Percentiles rank a stretch among this genome's conserved stretches.
These are phyloP conservation scores for Drosophila pectinifera DNA, from an alignment of 1,140 invertebrate genomes.

Conservation along the genomic window DNA sequence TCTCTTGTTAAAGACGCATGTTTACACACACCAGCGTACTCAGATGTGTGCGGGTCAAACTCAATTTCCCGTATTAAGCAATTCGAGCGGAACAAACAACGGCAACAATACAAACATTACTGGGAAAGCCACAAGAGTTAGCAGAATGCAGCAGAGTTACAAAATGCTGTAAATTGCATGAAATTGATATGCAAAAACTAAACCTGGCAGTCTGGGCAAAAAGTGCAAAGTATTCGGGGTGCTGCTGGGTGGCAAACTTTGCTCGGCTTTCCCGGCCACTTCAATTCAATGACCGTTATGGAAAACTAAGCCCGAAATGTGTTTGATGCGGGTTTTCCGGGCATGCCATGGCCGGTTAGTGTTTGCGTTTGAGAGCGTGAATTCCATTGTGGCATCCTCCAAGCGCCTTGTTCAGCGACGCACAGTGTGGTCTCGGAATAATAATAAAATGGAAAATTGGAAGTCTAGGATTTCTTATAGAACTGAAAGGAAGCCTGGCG, in stretches of 20 bases:
- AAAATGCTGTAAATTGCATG: slow-evolving; percentile 47
- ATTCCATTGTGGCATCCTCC: not conserved
- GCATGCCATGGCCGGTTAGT: not conserved
- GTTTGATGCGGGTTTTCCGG: slow-evolving; percentile 53
- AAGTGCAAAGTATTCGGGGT: not conserved
- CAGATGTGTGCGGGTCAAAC: slow-evolving; percentile 32
- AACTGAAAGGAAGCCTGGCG: no score
- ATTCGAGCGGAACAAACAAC: slow-evolving; percentile 36
- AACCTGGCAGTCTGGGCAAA: slow-evolving; percentile 11
- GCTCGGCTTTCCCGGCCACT: slow-evolving; percentile 22
- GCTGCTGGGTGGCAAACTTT: not conserved
- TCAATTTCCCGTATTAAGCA: slow-evolving; percentile 54
- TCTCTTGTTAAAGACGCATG: not conserved
- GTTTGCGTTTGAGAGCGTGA: not conserved
- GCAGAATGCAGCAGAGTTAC: slow-evolving; percentile 38
- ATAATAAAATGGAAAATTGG: no score
- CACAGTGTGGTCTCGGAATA: not conserved
- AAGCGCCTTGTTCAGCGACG: not conserved
- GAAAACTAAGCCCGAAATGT: slow-evolving; percentile 61
- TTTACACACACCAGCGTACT: not conserved
- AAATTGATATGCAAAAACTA: slow-evolving; percentile 45
- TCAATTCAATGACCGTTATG: slow-evolving; percentile 62
- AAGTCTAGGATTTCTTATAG: no score
- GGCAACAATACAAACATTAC: slow-evolving; percentile 22
- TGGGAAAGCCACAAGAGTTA: slow-evolving; percentile 41